These are phyloP conservation scores for Drosophila fungiperda DNA, from an alignment of 2,888 invertebrate species.

Conservation along the genomic window DNA sequence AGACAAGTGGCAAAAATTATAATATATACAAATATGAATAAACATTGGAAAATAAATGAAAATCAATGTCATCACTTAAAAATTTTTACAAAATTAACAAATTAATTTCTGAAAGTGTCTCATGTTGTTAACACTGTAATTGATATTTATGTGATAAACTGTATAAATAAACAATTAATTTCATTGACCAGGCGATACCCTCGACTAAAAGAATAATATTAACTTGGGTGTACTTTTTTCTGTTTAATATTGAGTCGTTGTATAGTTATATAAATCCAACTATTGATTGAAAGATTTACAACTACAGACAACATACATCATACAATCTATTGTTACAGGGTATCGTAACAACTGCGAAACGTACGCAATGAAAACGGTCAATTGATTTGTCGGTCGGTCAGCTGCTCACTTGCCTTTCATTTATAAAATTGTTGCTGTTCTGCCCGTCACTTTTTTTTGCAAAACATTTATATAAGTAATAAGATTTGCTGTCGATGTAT, in stretches of 20 bases:
- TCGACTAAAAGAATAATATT: background rate
- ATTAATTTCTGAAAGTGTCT: conserved; percentile 14
- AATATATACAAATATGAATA: conserved; percentile 5
- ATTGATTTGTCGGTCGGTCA: conserved; percentile 66
- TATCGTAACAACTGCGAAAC: conserved; percentile 27
- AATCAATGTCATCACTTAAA: conserved; percentile 47
- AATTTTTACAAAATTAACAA: conserved; percentile 17
- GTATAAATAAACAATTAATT: conserved; percentile 17
- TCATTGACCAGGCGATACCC: conserved; percentile 20
- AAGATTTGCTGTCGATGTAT: conserved; percentile 18
- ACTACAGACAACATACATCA: background rate
- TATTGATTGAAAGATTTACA: background rate
- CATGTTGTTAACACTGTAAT: conserved; percentile 21
- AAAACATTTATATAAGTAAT: conserved; percentile 49
- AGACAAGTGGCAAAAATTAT: conserved; percentile 47
- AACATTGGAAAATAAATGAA: conserved; percentile 31
- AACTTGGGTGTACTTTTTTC: background rate
- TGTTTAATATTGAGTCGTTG: background rate
- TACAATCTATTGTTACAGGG: conserved; percentile 14
- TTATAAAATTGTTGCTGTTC: conserved; percentile 25
- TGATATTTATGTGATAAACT: conserved; percentile 31
- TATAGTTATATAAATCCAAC: background rate
- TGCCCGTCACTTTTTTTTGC: conserved; percentile 44
- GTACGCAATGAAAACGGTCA: conserved; percentile 46
- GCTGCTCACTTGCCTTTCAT: conserved; percentile 42